phyloP scores from a whole-genome alignment of 2,888 invertebrate genomes.

The Volucella zonaria region DNA sequence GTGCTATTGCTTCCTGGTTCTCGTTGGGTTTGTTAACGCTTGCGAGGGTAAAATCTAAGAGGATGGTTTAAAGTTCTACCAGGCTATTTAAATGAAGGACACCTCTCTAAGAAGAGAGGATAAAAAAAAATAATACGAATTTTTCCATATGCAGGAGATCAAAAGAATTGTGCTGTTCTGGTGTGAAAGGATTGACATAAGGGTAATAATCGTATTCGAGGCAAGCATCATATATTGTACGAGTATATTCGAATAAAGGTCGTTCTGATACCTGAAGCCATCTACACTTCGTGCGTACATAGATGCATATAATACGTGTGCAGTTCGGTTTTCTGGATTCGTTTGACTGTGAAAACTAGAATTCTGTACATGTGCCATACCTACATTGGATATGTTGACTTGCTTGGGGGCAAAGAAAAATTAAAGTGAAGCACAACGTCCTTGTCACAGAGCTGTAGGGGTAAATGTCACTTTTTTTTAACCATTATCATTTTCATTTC shows the following conservation, averaged over 20 bases:
- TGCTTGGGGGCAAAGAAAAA: constrained; percentile 52
- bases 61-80: constrained; percentile 23
- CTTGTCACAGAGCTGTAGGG: constrained; percentile 52
- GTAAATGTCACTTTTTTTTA: constrained; percentile 30
- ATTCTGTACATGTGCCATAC: constrained; percentile 33
- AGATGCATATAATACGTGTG: constrained; percentile 1
- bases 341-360: constrained; percentile 37
- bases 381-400: constrained; percentile 43
- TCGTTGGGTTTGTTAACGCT: background rate
- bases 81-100: constrained; percentile 52
- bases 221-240: constrained; percentile 2
- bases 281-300: constrained; percentile 20
- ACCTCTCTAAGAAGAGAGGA: constrained; percentile 30
- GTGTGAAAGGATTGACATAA: constrained; percentile 15
- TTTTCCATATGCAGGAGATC: constrained; percentile 47
- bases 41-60: background rate
- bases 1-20: constrained; percentile 47
- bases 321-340: constrained; percentile 25
- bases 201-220: constrained; percentile 14
- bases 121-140: constrained; percentile 17
- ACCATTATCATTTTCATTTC: background rate
- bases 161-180: constrained; percentile 50
- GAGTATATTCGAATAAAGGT: constrained; percentile 56
- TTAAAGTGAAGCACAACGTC: constrained; percentile 54
- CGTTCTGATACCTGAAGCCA: constrained; percentile 53